phyloP scores from a whole-genome alignment of 2,113 vertebrate genomes.

The Agapornis roseicollis region DNA sequence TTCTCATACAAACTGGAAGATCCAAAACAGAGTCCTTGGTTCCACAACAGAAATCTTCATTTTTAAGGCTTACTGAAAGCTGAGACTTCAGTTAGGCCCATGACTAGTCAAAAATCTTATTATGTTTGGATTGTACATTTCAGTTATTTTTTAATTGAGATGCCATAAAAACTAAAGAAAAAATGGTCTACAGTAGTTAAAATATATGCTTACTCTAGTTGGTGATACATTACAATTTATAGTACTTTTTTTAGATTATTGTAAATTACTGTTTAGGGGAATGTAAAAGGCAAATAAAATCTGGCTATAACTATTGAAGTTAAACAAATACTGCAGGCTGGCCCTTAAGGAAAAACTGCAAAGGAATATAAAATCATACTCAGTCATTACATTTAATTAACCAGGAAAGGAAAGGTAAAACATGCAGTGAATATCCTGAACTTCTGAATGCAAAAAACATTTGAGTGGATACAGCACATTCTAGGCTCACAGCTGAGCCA shows the following conservation, averaged over 20 bases:
- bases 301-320: not conserved
- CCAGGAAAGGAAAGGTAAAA: not conserved
- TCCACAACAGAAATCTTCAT: not conserved
- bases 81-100: not conserved
- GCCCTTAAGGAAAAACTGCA: not conserved
- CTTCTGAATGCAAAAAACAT: not conserved
- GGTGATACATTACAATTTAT: not conserved
- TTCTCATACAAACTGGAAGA: not conserved
- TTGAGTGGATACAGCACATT: not conserved
- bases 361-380: not conserved
- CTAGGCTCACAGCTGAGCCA: not conserved
- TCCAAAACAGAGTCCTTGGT: not conserved
- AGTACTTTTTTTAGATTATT: not conserved
- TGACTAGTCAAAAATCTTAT: not conserved
- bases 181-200: not conserved
- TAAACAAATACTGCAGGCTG: not conserved
- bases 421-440: not conserved
- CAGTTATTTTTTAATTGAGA: not conserved
- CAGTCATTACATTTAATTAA: not conserved
- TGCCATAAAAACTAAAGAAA: not conserved
- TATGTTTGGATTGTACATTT: not conserved
- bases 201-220: not conserved
- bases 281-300: conserved; percentile 15
- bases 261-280: not conserved
- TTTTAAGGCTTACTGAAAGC: not conserved